Evolutionary conservation across 2,888 invertebrate genomes (phyloP).

Genomic region (Drosophila villosipedis): DNA sequence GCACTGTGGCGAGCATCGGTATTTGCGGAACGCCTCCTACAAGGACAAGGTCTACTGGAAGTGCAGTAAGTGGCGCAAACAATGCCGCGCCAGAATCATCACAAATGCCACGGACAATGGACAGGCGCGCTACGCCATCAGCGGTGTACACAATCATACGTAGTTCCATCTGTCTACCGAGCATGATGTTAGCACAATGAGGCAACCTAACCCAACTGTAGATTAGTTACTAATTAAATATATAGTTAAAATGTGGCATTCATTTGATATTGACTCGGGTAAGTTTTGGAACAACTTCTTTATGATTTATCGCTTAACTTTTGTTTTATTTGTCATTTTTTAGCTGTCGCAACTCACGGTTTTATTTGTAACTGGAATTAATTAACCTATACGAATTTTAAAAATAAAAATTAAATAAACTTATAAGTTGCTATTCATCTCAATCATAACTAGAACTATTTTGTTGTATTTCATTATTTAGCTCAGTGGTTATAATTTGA

Average conservation of each 20-base stretch:
- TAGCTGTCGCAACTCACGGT: constrained; percentile 2
- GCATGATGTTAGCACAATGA: constrained; percentile 1
- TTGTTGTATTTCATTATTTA: background rate
- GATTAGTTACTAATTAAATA: constrained; percentile 7
- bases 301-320: constrained; percentile 13
- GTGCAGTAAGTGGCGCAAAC: constrained; percentile 85
- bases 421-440: constrained; percentile 2
- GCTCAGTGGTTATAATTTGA: background rate
- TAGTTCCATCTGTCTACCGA: constrained; percentile 24
- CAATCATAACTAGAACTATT: background rate
- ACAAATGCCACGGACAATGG: constrained; percentile 76
- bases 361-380: background rate
- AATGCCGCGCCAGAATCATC: constrained; percentile 84
- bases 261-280: background rate
- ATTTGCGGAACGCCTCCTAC: constrained; percentile 84
- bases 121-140: constrained; percentile 65
- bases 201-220: constrained; percentile 5
- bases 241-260: background rate
- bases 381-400: background rate
- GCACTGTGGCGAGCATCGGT: constrained; percentile 84
- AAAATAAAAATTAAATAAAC: background rate
- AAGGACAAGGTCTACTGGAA: constrained; percentile 85
- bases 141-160: constrained; percentile 84
- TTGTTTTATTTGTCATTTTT: constrained; percentile 2
- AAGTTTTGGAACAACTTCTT: constrained; percentile 3